Evolutionary conservation across 2,113 vertebrate genomes (phyloP).

Genomic region (Pseudonaja textilis): DNA sequence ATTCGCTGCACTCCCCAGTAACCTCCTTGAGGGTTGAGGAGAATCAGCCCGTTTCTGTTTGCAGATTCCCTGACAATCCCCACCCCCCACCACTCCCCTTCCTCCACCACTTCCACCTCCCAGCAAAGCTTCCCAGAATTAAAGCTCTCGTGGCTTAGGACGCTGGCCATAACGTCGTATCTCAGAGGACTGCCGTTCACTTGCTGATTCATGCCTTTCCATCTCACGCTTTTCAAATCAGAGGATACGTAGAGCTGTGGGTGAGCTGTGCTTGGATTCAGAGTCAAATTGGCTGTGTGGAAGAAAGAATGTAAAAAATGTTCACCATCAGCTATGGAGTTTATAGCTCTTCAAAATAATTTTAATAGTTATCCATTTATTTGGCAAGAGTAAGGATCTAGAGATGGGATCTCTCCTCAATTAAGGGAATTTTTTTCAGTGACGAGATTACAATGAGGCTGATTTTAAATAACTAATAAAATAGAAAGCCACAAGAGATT

Average conservation of each 20-base stretch:
- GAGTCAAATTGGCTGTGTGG: conserved; percentile 61
- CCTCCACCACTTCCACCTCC: not conserved
- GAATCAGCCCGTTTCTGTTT: not conserved
- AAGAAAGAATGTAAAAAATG: not conserved
- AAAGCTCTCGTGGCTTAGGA: not conserved
- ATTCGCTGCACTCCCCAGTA: conserved; percentile 6
- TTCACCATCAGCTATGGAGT: not conserved
- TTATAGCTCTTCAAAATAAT: not conserved
- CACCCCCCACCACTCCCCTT: not conserved
- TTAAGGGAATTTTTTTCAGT: not conserved
- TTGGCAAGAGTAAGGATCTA: not conserved
- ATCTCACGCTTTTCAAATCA: conserved; percentile 75
- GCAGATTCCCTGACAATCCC: not conserved
- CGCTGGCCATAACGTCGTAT: not conserved
- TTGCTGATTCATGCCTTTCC: conserved; percentile 65
- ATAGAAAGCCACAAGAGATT: not conserved
- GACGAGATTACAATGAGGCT: not conserved
- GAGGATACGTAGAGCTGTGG: conserved; percentile 73
- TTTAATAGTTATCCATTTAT: not conserved
- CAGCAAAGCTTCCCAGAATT: conserved; percentile 2
- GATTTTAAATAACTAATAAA: too few species aligned
- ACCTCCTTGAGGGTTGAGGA: not conserved
- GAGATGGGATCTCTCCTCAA: not conserved
- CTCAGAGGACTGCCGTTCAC: conserved; percentile 58
- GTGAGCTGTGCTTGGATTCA: conserved; percentile 77